Percentiles rank a stretch among this genome's conserved stretches.
Evolutionary conservation across 2,113 vertebrate genomes (phyloP).

Genomic region (Cyanoramphus novaezelandiae): DNA sequence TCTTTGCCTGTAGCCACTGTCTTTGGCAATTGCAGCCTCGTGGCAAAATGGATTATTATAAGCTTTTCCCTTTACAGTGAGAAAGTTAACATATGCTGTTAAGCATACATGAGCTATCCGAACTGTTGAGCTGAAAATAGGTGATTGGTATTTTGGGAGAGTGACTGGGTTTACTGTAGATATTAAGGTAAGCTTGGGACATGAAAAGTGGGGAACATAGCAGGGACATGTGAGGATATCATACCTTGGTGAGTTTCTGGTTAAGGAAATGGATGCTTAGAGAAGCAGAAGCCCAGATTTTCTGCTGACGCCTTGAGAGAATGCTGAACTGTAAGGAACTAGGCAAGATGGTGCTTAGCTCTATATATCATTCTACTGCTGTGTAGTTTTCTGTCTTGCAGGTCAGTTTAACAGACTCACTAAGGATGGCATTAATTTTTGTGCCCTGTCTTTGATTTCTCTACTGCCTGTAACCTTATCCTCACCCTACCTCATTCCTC

Average conservation of each 20-base stretch:
- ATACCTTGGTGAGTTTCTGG: not conserved
- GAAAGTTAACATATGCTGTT: not conserved
- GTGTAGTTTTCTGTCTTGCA: not conserved
- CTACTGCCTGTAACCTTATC: not conserved
- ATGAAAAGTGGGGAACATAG: not conserved
- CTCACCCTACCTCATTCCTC: not conserved
- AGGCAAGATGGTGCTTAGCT: not conserved
- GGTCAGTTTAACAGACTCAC: not conserved
- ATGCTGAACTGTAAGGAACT: not conserved
- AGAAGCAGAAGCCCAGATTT: not conserved
- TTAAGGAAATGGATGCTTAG: not conserved
- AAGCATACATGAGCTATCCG: not conserved
- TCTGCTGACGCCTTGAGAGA: not conserved
- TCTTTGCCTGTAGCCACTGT: not conserved
- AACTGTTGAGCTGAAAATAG: not conserved
- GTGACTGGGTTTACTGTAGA: not conserved
- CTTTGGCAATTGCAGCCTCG: not conserved
- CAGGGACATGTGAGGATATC: accelerated
- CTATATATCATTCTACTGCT: not conserved
- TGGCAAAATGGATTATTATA: not conserved
- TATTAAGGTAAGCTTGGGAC: not conserved
- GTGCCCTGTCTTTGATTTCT: not conserved
- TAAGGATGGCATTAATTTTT: not conserved
- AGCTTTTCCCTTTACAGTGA: not conserved
- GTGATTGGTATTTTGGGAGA: not conserved